Percentiles rank a stretch among this genome's conserved stretches.
phyloP scores from a whole-genome alignment of 2,797 vertebrate genomes.

The Bufotes viridis region DNA sequence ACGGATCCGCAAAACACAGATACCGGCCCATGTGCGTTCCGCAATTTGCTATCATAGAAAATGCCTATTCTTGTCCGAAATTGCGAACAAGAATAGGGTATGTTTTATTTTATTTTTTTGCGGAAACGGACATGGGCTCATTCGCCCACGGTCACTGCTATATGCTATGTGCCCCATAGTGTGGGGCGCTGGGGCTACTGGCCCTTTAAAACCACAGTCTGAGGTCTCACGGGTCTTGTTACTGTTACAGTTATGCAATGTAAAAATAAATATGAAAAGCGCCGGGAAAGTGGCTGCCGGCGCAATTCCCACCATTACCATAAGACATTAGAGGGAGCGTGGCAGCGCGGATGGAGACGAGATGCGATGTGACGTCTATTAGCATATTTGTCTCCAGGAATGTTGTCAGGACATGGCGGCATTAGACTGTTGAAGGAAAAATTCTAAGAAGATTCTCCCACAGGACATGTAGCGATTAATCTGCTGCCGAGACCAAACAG shows the following conservation, averaged over 20 bases:
- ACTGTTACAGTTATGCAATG: not conserved
- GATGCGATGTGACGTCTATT: conserved; percentile 39
- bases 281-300: not conserved
- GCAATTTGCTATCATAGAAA: too few relatives aligned
- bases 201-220: not conserved
- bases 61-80: too few relatives aligned
- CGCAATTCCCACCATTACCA: conserved; percentile 25
- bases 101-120: too few relatives aligned
- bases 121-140: too few relatives aligned
- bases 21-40: too few relatives aligned
- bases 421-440: conserved; percentile 11
- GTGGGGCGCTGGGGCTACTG: not conserved
- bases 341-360: conserved; percentile 15
- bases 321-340: not conserved
- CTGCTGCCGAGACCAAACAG: not conserved
- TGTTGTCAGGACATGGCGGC: conserved; percentile 14
- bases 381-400: conserved; percentile 50
- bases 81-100: too few relatives aligned
- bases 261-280: not conserved
- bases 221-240: not conserved
- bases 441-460: conserved; percentile 8
- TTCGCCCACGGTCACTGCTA: too few relatives aligned
- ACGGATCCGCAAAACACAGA: too few relatives aligned
- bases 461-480: not conserved
- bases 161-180: not conserved